Evolutionary conservation across 53 echinoderm and acorn worm species (phyloP).

Genomic region (Zoroaster sp.): DNA sequence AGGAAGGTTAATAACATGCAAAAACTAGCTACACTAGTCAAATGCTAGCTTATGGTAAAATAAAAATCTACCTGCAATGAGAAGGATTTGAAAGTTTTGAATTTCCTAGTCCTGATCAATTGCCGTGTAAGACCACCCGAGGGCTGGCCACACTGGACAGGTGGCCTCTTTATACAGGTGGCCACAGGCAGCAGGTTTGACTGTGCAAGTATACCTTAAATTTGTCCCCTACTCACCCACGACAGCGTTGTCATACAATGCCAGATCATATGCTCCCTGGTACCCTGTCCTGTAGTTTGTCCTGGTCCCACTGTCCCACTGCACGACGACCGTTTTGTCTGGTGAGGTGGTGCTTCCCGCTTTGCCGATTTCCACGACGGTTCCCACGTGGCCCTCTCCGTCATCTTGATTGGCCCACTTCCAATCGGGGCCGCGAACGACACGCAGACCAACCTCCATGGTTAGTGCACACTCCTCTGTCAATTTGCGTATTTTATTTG

Average conservation of each 20-base stretch:
- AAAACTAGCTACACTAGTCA: no score
- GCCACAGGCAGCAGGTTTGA: background rate
- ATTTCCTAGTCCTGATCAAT: no score
- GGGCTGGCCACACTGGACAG: no score
- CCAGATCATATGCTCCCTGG: conserved; percentile 83
- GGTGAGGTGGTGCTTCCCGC: conserved; percentile 89
- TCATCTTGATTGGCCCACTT: conserved; percentile 96
- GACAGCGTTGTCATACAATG: conserved; percentile 91
- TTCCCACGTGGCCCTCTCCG: conserved; percentile 93
- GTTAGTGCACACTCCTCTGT: background rate
- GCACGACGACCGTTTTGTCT: conserved; percentile 96
- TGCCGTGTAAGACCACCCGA: no score
- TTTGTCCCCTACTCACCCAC: conserved; percentile 47
- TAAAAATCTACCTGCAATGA: no score
- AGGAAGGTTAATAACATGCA: no score
- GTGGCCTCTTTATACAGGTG: no score
- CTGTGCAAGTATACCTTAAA: background rate
- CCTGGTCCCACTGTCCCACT: conserved; percentile 96
- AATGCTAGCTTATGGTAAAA: no score
- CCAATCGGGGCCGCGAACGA: conserved; percentile 98
- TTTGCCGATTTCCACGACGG: conserved; percentile 90
- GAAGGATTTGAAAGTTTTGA: no score
- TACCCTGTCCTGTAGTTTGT: conserved; percentile 96
- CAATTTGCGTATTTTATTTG: no score
- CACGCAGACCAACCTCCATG: conserved; percentile 78